Conservation (phyloP, 2,888 invertebrate species). For the Sphaerophoria taeniata region DNA sequence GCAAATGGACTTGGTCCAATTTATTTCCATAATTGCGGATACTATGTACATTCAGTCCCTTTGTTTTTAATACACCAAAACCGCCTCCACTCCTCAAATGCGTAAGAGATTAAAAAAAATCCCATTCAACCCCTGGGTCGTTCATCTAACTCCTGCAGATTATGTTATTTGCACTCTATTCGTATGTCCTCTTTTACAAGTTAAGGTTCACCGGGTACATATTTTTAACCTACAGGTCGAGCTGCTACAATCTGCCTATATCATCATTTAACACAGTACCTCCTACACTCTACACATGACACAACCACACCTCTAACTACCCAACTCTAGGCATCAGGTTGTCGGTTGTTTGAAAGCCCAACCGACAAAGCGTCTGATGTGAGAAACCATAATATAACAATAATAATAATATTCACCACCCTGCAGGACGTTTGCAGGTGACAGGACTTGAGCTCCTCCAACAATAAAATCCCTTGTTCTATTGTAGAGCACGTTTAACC, state of each 20-base stretch:
- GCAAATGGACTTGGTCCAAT: too few relatives aligned
- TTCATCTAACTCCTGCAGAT: constrained; percentile 17
- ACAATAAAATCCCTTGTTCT: constrained; percentile 37
- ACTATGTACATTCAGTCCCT: too few relatives aligned
- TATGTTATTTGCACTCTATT: constrained; percentile 50
- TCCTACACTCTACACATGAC: constrained; percentile 27
- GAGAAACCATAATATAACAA: not conserved
- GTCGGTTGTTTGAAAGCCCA: constrained; percentile 50
- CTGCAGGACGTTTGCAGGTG: constrained; percentile 49
- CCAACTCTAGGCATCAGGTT: constrained; percentile 30
- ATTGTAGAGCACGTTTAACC: constrained; percentile 60
- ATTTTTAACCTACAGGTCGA: constrained; percentile 12
- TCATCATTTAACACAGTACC: constrained; percentile 1
- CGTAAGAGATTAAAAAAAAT: not conserved
- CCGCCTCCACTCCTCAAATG: not conserved
- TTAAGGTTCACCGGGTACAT: constrained; percentile 14
- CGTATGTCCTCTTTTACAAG: constrained; percentile 14
- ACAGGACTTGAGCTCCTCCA: constrained; percentile 44
- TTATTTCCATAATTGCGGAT: too few relatives aligned
- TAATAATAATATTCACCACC: not conserved
- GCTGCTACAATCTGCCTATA: constrained; percentile 28
- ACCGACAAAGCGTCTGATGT: constrained; percentile 34
- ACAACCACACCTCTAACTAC: constrained; percentile 28
- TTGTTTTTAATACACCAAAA: too few relatives aligned
- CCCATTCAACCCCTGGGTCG: not conserved